Evolutionary conservation across 2,797 vertebrate genomes (phyloP), one percentile per base, ranked within the genome.

Genomic region (Poecilia picta): DNA sequence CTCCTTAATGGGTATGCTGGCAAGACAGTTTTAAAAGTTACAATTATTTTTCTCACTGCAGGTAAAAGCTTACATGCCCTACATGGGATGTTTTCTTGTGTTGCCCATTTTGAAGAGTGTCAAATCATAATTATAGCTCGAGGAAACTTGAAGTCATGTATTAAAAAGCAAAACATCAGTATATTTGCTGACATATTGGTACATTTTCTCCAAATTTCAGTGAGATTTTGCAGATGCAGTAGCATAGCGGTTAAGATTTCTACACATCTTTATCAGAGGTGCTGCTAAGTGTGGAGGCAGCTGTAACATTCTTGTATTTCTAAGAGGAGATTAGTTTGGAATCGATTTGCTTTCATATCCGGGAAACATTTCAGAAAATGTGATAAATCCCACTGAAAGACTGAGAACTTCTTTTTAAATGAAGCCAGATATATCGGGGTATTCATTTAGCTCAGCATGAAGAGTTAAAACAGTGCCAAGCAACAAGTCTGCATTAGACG

Each of bases 311-410:
- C 20, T 25, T 68, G 36, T 4, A 68, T 70, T n/a, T 43, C 74
- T 66, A 85, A 57, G 39, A 87, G 81, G 43, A 88, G 81, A 79
- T 86, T 39, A 81, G 36, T 78, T 77, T 83, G 57, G n/a, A 85
- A 79, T 28, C 15, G 1, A 25, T 81, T 55, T 51, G 80, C 62
- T 62, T 64, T 83, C 41, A 76, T 76, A 66, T 78, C 71, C 28
- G 33, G 72, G 39, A 0, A 70, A 83, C 62, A 73, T 49, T 75
- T 73, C 64, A 73, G 75, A 43, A 83, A 86, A 80, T 76, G 8
- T 10, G 1, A 10, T 59, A 47, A 49, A 46, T 84, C n/a, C 23
- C 59, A n/a, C 10, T 4, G 2, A 62, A 28, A 43, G n/a, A 28
- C 47, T 68, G 12, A 31, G 18, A 33, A 18, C 8, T 15, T 15